These are phyloP conservation scores for Conomelus anceps DNA, from an alignment of 2,888 invertebrate genomes.

Conservation along the genomic window DNA sequence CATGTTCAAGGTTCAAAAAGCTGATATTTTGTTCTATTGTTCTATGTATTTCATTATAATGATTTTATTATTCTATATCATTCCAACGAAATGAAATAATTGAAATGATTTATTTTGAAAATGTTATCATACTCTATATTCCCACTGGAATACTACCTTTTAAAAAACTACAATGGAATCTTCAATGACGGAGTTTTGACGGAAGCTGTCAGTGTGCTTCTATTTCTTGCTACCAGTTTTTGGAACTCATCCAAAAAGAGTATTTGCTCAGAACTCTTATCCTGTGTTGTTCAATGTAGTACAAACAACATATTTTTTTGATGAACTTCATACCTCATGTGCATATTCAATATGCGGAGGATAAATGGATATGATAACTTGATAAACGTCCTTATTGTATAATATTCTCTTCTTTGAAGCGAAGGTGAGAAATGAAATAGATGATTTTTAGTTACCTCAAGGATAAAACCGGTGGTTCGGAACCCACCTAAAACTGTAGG, in stretches of 20 bases:
- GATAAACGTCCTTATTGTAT: neutral
- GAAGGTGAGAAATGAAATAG: too few relatives aligned
- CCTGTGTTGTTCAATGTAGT: neutral
- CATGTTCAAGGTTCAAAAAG: too few relatives aligned
- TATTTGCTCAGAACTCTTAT: neutral
- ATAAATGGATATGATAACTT: too few relatives aligned
- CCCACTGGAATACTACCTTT: neutral
- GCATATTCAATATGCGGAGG: neutral
- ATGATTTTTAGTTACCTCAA: too few relatives aligned
- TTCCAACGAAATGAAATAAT: neutral
- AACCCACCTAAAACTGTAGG: too few relatives aligned
- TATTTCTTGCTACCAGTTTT: neutral
- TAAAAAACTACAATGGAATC: neutral
- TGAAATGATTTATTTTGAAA: neutral
- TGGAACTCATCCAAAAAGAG: neutral
- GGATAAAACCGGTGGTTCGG: too few relatives aligned
- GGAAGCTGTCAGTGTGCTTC: neutral
- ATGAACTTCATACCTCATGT: too few relatives aligned
- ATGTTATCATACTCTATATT: neutral
- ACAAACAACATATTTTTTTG: neutral
- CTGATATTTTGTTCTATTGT: too few relatives aligned
- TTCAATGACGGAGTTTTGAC: neutral
- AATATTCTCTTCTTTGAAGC: neutral
- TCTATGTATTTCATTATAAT: too few relatives aligned
- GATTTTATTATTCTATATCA: too few relatives aligned